These are phyloP conservation scores for Oscheius onirici DNA, from an alignment of 2,888 invertebrate species.

Conservation along the genomic window DNA sequence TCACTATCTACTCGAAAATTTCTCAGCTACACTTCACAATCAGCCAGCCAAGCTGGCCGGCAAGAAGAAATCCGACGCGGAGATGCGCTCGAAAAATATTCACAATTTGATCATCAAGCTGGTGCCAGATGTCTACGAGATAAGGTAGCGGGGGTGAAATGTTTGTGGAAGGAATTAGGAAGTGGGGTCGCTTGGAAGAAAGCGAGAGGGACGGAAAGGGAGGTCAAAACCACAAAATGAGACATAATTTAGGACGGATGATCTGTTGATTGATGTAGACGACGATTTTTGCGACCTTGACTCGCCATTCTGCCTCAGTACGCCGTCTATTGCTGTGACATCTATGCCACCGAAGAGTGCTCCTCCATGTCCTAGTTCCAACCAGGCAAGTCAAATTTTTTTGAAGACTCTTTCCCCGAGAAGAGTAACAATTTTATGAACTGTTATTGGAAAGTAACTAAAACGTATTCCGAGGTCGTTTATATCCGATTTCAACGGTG, in stretches of 20 bases:
- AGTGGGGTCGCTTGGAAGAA: neutral
- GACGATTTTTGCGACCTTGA: slow-evolving; percentile 48
- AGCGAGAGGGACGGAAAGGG: neutral
- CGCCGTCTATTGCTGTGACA: slow-evolving; percentile 21
- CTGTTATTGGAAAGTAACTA: no score
- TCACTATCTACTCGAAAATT: neutral
- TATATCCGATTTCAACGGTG: no score
- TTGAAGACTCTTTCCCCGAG: neutral
- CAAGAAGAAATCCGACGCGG: slow-evolving; percentile 29
- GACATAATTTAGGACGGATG: slow-evolving; percentile 63
- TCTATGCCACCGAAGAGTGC: slow-evolving; percentile 33
- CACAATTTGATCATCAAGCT: slow-evolving; percentile 55
- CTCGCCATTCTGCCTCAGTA: slow-evolving; percentile 13
- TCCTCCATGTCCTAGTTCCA: slow-evolving; percentile 31
- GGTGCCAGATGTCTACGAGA: slow-evolving; percentile 28
- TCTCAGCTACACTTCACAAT: slow-evolving; percentile 3
- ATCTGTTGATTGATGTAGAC: slow-evolving; percentile 63
- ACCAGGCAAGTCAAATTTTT: neutral
- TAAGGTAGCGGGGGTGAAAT: slow-evolving; percentile 22
- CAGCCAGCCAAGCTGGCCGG: slow-evolving; percentile 15
- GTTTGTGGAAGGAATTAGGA: neutral
- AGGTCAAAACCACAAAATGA: neutral
- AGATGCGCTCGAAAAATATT: slow-evolving; percentile 48
- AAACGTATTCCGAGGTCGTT: no score
- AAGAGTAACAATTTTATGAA: no score